Percentiles rank a stretch among this genome's conserved stretches.
phyloP scores from a whole-genome alignment of 2,888 invertebrate genomes.

The Nemotelus pantherinus region DNA sequence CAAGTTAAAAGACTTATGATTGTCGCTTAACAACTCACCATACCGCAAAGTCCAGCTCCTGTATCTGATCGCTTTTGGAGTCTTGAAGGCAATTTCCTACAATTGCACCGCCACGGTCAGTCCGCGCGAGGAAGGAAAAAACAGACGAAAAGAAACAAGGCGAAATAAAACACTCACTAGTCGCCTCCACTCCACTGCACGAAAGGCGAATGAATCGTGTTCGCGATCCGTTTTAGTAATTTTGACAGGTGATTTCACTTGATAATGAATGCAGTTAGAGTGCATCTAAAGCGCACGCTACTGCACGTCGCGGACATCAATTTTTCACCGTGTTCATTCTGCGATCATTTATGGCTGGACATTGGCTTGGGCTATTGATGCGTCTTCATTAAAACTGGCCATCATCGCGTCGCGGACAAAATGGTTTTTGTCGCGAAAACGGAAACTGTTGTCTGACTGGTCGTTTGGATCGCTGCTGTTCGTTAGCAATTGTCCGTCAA shows the following conservation, averaged over 20 bases:
- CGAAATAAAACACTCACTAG: not conserved
- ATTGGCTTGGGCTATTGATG: conserved; percentile 33
- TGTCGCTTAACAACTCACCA: conserved; percentile 35
- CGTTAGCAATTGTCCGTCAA: conserved; percentile 5
- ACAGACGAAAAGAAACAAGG: not conserved
- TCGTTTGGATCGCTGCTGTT: not conserved
- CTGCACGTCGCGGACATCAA: conserved; percentile 37
- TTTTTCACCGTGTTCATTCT: conserved; percentile 37
- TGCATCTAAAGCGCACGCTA: conserved; percentile 13
- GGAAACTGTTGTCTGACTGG: no score
- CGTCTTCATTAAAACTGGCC: conserved; percentile 47
- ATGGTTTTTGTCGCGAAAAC: not conserved
- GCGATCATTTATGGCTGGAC: conserved; percentile 36
- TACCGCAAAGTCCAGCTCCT: not conserved
- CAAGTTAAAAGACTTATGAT: conserved; percentile 39
- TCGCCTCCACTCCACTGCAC: not conserved
- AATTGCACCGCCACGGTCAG: not conserved
- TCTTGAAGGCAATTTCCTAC: not conserved
- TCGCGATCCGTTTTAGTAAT: conserved; percentile 50
- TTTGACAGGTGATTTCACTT: conserved; percentile 54
- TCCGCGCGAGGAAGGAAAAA: no score
- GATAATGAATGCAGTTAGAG: conserved; percentile 48
- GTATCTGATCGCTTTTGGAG: not conserved
- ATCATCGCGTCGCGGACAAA: not conserved
- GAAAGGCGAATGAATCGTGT: not conserved